phyloP scores from a whole-genome alignment of 2,113 vertebrate genomes.

The Genyomyrus donnyi region DNA sequence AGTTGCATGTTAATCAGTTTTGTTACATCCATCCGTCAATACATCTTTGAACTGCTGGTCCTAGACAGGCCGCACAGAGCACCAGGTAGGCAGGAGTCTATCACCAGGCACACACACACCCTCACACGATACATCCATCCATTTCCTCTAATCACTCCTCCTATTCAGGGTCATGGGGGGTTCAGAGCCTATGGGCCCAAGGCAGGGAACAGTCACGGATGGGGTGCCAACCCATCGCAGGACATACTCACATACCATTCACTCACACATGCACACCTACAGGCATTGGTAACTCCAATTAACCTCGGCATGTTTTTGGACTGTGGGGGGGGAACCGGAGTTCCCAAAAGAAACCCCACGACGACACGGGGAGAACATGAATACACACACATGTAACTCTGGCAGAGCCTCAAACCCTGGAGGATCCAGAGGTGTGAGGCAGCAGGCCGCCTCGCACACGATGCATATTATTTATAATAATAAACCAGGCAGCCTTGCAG shows the following conservation, averaged over 20 bases:
- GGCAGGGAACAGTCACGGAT: neutral
- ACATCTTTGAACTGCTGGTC: neutral
- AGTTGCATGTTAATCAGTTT: neutral
- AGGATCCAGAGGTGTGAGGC: neutral
- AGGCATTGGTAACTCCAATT: neutral
- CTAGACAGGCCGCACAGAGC: neutral
- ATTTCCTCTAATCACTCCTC: neutral
- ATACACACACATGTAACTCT: neutral
- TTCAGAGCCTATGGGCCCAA: neutral
- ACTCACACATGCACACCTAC: neutral
- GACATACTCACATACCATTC: too few relatives aligned
- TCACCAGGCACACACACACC: neutral
- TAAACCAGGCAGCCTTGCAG: conserved; percentile 1
- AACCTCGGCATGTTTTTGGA: neutral
- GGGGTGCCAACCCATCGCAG: too few relatives aligned
- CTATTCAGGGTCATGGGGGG: neutral
- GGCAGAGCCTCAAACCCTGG: neutral
- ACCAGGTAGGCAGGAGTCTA: neutral
- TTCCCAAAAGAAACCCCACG: neutral
- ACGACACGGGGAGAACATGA: neutral
- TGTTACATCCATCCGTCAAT: neutral
- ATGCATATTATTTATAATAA: conserved; percentile 33
- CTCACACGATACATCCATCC: neutral
- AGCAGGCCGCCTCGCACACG: neutral
- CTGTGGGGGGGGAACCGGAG: neutral